A percentile compares a stretch with the other conserved stretches of the same genome.
phyloP scores from a whole-genome alignment of 2,113 vertebrate genomes.

The Sander lucioperca region DNA sequence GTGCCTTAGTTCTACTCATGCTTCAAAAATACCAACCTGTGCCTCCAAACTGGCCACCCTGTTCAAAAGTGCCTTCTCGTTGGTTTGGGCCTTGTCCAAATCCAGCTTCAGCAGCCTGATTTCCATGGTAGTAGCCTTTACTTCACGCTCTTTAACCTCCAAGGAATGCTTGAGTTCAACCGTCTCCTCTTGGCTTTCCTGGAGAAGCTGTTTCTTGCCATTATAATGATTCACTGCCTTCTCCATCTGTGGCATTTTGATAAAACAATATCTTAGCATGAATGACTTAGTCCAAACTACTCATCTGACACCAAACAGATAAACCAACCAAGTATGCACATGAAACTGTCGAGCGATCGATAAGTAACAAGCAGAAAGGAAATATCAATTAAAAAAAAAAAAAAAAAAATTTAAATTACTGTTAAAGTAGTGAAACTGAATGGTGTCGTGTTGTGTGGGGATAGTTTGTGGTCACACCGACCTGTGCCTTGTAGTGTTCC shows the following conservation, averaged over 20 bases:
- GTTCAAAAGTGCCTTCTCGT: constrained; percentile 82
- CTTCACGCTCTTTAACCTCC: constrained; percentile 85
- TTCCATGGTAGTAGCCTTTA: constrained; percentile 77
- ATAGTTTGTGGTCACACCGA: constrained; percentile 59
- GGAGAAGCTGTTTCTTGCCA: constrained; percentile 90
- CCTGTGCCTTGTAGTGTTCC: constrained; percentile 93
- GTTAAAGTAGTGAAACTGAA: background rate
- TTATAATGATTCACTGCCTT: constrained; percentile 90
- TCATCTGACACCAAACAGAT: background rate
- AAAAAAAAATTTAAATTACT: too few relatives aligned
- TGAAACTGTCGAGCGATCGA: background rate
- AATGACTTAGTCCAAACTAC: background rate
- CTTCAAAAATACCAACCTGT: constrained; percentile 83
- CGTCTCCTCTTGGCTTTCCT: constrained; percentile 82
- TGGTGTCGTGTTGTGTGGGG: background rate
- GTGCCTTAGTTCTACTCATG: background rate
- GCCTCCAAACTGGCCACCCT: constrained; percentile 87
- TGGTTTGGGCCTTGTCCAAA: constrained; percentile 83
- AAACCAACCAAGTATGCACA: background rate
- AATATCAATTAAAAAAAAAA: background rate
- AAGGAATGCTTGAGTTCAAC: constrained; percentile 80
- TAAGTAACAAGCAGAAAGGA: background rate
- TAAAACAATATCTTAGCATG: background rate
- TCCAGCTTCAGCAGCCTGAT: constrained; percentile 82
- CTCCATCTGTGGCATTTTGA: constrained; percentile 85